phyloP scores from a whole-genome alignment of 2,888 invertebrate species.

The Blastobasis lacticolella region DNA sequence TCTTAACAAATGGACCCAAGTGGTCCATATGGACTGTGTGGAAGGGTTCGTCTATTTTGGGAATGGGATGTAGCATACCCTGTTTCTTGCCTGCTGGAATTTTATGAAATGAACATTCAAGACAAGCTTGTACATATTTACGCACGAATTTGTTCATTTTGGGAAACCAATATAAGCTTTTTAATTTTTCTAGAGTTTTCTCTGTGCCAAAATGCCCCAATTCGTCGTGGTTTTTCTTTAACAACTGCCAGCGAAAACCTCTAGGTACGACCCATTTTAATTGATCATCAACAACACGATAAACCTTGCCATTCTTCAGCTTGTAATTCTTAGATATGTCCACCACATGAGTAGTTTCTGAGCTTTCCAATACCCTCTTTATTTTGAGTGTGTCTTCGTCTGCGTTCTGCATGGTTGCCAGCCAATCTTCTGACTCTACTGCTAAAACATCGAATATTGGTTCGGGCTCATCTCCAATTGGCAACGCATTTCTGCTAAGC shows the following conservation, averaged over 20 bases:
- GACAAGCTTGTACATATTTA: constrained; percentile 5
- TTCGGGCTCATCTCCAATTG: background rate
- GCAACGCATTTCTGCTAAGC: background rate
- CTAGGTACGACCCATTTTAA: background rate
- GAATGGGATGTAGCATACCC: background rate
- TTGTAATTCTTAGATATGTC: background rate
- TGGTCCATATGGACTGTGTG: constrained; percentile 14
- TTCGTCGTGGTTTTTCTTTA: constrained; percentile 11
- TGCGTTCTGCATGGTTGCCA: background rate
- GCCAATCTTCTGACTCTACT: background rate
- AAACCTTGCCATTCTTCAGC: background rate
- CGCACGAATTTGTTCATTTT: constrained; percentile 4
- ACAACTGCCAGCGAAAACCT: background rate
- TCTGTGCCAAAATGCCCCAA: constrained; percentile 1
- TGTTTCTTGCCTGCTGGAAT: background rate
- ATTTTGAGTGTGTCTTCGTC: background rate
- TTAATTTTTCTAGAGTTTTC: constrained; percentile 3
- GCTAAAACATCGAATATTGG: background rate
- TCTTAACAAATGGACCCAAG: constrained; percentile 13
- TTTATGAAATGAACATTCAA: constrained; percentile 4
- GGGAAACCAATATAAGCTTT: constrained; percentile 6
- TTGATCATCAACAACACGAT: background rate
- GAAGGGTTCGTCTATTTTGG: constrained; percentile 1
- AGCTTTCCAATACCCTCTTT: background rate
- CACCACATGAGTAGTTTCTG: background rate